Evolutionary conservation across 2,888 invertebrate species (phyloP).

Genomic region (Syritta pipiens): DNA sequence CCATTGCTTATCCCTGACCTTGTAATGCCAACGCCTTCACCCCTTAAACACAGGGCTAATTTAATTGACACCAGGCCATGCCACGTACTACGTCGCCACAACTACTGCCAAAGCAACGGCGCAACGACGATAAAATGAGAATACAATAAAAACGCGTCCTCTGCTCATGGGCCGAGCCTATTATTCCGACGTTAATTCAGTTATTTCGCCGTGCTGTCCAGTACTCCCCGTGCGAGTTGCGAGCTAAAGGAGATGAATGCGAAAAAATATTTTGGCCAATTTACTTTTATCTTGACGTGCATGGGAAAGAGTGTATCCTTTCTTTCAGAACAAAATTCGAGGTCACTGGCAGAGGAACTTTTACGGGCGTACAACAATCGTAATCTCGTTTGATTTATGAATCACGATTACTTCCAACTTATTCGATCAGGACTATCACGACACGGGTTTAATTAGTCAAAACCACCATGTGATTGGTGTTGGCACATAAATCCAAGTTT

Average conservation of each 20-base stretch:
- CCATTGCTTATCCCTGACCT: conserved; percentile 20
- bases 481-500: not conserved
- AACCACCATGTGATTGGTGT: not conserved
- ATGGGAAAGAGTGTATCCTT: not conserved
- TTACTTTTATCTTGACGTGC: conserved; percentile 17
- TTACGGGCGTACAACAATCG: not conserved
- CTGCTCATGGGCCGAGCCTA: conserved; percentile 18
- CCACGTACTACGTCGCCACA: conserved; percentile 7
- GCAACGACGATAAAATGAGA: conserved; percentile 23
- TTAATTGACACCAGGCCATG: conserved; percentile 5
- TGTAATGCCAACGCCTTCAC: not conserved
- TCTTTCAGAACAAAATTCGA: too few species aligned
- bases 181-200: conserved; percentile 17
- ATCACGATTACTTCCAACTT: conserved; percentile 8
- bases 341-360: too few species aligned
- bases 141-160: conserved; percentile 6
- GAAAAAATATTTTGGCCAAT: conserved; percentile 26
- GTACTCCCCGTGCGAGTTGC: too few species aligned
- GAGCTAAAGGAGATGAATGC: too few species aligned
- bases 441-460: conserved; percentile 48
- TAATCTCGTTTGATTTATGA: conserved; percentile 46
- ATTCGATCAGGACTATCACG: conserved; percentile 39
- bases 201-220: too few species aligned
- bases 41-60: not conserved
- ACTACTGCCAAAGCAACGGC: conserved; percentile 5